phyloP scores from a whole-genome alignment of 1,140 invertebrate species.

The Armadillidium nasatum region DNA sequence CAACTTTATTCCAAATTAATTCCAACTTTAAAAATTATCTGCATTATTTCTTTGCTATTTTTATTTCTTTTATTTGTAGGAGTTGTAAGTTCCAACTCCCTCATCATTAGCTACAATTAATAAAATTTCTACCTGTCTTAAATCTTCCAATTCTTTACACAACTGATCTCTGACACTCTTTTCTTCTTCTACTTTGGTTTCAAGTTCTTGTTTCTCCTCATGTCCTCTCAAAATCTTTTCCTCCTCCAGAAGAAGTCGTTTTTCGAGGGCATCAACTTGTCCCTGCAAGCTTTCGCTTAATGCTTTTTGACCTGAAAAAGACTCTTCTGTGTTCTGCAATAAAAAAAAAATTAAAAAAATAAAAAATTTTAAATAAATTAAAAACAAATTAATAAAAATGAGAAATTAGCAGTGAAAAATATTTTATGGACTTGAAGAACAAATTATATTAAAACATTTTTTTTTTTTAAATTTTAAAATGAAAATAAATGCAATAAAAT shows the following conservation, averaged over 20 bases:
- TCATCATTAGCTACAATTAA: not conserved
- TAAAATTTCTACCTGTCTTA: conserved; percentile 26
- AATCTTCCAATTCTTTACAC: conserved; percentile 32
- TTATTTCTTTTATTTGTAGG: not conserved
- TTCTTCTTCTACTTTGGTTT: conserved; percentile 33
- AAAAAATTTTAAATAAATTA: too few relatives aligned
- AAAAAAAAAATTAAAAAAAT: too few relatives aligned
- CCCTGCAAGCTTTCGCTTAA: conserved; percentile 26
- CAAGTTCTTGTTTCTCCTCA: conserved; percentile 25
- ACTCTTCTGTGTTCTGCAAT: conserved; percentile 30
- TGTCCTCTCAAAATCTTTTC: conserved; percentile 24
- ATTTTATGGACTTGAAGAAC: too few relatives aligned
- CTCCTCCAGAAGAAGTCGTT: conserved; percentile 26
- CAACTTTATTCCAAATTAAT: too few relatives aligned
- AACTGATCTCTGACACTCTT: conserved; percentile 21
- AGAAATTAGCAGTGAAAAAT: too few relatives aligned
- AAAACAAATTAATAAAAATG: too few relatives aligned
- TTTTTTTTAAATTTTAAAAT: too few relatives aligned
- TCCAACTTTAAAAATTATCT: too few relatives aligned
- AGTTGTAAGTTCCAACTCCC: not conserved
- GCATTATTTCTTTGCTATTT: too few relatives aligned
- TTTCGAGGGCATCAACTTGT: conserved; percentile 29
- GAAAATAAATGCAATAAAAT: too few relatives aligned
- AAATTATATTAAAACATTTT: too few relatives aligned
- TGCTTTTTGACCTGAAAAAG: conserved; percentile 26